Conservation (phyloP, 1,140 invertebrate species). For the Drosophila rufa region DNA sequence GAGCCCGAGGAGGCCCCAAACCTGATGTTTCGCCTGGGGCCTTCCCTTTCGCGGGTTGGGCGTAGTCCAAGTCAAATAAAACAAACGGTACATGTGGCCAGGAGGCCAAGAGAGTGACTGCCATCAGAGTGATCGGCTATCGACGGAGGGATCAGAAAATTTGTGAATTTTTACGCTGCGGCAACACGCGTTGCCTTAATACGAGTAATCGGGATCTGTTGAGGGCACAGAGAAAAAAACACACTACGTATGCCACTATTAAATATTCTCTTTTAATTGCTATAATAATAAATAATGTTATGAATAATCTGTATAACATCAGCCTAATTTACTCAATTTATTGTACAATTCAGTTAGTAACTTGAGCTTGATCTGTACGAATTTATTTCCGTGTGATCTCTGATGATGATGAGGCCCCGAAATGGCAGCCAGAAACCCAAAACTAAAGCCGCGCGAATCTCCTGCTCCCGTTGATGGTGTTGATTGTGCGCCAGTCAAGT, state of each 20-base stretch:
- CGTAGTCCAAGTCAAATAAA: conserved; percentile 72
- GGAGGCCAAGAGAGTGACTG: conserved; percentile 26
- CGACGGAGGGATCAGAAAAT: conserved; percentile 69
- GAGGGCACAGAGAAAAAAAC: conserved; percentile 10
- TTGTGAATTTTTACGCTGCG: conserved; percentile 77
- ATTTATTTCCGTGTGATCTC: conserved; percentile 15
- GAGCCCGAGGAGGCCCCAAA: conserved; percentile 1
- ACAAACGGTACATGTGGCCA: conserved; percentile 69
- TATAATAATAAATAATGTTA: not conserved
- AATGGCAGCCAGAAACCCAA: conserved; percentile 8
- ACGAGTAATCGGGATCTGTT: conserved; percentile 59
- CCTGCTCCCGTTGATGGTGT: conserved; percentile 67
- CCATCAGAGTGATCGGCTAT: conserved; percentile 46
- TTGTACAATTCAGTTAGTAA: not conserved
- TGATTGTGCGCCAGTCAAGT: conserved; percentile 83
- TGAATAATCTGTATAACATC: too few relatives aligned
- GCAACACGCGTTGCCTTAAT: conserved; percentile 71
- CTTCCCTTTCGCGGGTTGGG: conserved; percentile 26
- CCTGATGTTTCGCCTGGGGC: not conserved
- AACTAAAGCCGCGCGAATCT: conserved; percentile 26
- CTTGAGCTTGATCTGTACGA: too few relatives aligned
- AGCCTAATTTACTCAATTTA: not conserved
- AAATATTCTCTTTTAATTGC: too few relatives aligned
- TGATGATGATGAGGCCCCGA: conserved; percentile 37
- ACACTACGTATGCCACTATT: too few relatives aligned